Evolutionary conservation across 1,140 invertebrate species (phyloP).

Genomic region (Leptestheria dahalacensis): DNA sequence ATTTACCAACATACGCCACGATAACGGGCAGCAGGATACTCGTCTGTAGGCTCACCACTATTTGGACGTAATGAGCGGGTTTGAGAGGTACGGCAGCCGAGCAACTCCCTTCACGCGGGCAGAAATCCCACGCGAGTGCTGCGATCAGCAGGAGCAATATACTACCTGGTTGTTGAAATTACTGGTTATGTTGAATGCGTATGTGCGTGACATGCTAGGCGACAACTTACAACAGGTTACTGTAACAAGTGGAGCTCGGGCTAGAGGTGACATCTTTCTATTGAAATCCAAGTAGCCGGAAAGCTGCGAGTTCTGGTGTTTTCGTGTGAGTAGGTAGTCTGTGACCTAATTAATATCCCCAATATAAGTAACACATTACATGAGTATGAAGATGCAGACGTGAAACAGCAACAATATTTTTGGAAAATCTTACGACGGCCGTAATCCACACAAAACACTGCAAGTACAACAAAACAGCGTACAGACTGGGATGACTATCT

Average conservation of each 20-base stretch:
- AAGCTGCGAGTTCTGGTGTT: conserved; percentile 5
- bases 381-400: not conserved
- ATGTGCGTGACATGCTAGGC: not conserved
- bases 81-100: conserved; percentile 3
- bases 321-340: not conserved
- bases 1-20: not conserved
- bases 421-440: conserved; percentile 1
- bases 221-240: not conserved
- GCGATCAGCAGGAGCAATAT: not conserved
- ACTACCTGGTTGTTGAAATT: not conserved
- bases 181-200: not conserved
- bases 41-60: conserved; percentile 11
- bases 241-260: conserved; percentile 3
- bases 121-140: conserved; percentile 3
- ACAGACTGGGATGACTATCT: conserved; percentile 1
- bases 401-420: not conserved
- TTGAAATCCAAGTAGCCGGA: conserved; percentile 4
- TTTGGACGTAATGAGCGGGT: conserved; percentile 11
- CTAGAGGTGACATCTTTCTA: not conserved
- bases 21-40: not conserved
- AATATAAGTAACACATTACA: not conserved
- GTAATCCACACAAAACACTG: not conserved
- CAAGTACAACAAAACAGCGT: conserved; percentile 1
- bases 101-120: conserved; percentile 7
- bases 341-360: not conserved